Percentiles rank a stretch among this genome's conserved stretches.
Evolutionary conservation across 2,113 vertebrate species (phyloP).

Genomic region (Notechis scutatus): DNA sequence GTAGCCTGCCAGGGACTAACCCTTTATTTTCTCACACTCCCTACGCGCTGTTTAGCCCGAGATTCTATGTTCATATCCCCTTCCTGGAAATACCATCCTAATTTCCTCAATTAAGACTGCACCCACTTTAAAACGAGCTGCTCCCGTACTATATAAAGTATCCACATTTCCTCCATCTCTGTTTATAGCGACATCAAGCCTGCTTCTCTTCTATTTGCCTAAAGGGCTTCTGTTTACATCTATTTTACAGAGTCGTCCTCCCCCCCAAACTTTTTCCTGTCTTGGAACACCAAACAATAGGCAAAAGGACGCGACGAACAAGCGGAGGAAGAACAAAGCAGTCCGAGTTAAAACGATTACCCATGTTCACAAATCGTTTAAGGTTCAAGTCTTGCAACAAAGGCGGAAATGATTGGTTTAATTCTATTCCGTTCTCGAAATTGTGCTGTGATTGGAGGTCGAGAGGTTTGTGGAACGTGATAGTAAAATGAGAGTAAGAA

Average conservation of each 20-base stretch:
- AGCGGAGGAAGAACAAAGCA: background rate
- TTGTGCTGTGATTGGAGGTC: background rate
- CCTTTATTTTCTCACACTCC: background rate
- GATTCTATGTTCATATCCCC: background rate
- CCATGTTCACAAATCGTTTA: no score
- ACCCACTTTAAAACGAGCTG: background rate
- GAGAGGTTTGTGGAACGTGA: background rate
- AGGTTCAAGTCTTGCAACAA: background rate
- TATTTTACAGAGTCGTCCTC: background rate
- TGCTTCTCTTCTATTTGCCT: background rate
- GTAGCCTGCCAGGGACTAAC: background rate
- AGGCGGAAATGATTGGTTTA: background rate
- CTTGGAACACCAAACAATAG: background rate
- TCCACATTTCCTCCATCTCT: background rate
- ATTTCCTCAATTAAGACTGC: background rate
- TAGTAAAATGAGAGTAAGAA: background rate
- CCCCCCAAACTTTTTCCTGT: background rate
- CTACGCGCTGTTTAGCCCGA: background rate
- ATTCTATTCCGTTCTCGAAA: background rate
- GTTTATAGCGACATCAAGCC: background rate
- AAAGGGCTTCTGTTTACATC: background rate
- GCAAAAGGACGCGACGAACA: background rate
- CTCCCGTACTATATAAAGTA: background rate
- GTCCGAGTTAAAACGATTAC: no score
- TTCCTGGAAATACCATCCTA: background rate